phyloP scores from a whole-genome alignment of 1,140 invertebrate species.

The Philotrypesis tridentata region DNA sequence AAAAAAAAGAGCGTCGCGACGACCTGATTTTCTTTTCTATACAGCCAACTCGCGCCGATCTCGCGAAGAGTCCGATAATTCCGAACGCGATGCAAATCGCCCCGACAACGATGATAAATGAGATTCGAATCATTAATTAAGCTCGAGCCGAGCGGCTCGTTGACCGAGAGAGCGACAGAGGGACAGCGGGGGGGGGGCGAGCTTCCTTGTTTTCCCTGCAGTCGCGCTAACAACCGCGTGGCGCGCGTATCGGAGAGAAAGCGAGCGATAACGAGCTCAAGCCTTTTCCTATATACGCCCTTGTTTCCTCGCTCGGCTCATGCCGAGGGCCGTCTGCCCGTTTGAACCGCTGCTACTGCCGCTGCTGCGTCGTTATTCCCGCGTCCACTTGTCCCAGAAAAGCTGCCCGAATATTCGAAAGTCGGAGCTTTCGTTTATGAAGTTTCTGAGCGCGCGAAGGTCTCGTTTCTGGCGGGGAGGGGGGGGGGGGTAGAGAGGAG shows the following conservation, averaged over 20 bases:
- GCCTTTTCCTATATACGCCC: not conserved
- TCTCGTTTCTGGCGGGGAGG: not conserved
- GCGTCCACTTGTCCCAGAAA: conserved; percentile 13
- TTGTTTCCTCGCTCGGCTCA: no score
- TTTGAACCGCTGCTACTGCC: not conserved
- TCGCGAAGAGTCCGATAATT: no score
- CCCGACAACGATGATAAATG: conserved; percentile 60
- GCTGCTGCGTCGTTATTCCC: conserved; percentile 33
- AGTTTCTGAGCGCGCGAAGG: not conserved
- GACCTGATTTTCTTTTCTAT: not conserved
- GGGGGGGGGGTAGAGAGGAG: no score
- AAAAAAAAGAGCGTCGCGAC: not conserved
- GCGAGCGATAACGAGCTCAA: conserved; percentile 26
- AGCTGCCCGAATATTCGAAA: not conserved
- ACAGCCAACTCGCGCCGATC: no score
- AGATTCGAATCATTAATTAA: conserved; percentile 66
- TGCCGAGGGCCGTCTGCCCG: conserved; percentile 12
- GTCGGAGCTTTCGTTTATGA: not conserved
- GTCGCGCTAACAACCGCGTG: conserved; percentile 3
- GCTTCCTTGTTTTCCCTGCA: conserved; percentile 49
- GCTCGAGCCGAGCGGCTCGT: conserved; percentile 25
- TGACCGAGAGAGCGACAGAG: no score
- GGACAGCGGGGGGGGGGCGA: no score
- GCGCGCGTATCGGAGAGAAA: not conserved
- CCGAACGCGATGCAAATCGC: not conserved